Conservation (phyloP, 1,140 invertebrate genomes). For the Oryctes rhinoceros region DNA sequence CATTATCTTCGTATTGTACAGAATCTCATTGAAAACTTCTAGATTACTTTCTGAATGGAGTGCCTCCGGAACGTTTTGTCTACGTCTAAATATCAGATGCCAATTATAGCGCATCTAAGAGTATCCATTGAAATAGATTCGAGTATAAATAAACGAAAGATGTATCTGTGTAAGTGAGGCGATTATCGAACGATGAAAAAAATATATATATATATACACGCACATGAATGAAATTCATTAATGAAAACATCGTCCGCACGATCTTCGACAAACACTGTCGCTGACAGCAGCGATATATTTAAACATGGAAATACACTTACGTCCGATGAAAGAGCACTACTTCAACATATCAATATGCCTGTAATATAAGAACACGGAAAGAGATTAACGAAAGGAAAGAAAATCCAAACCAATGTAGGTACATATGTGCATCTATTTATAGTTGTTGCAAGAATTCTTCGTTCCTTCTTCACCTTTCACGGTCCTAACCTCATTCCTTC, state of each 20-base stretch:
- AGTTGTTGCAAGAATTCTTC: slow-evolving; percentile 20
- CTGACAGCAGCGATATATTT: slow-evolving; percentile 32
- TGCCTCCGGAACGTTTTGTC: background rate
- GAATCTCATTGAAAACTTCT: no score
- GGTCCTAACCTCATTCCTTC: background rate
- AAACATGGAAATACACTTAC: slow-evolving; percentile 36
- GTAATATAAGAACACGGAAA: slow-evolving; percentile 3
- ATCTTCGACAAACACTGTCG: background rate
- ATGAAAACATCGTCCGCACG: background rate
- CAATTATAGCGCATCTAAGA: slow-evolving; percentile 2
- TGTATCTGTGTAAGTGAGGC: background rate
- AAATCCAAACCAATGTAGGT: background rate
- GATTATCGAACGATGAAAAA: background rate
- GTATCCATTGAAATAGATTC: slow-evolving; percentile 4
- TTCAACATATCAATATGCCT: slow-evolving; percentile 23
- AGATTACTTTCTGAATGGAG: no score
- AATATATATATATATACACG: background rate
- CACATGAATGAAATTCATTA: slow-evolving; percentile 33
- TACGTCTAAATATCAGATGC: background rate
- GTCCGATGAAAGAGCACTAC: slow-evolving; percentile 31
- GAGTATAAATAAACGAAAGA: background rate
- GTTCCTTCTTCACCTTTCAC: background rate
- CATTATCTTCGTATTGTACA: no score
- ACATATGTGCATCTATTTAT: background rate
- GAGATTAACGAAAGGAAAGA: background rate